phyloP scores from a whole-genome alignment of 2,113 vertebrate species.

The Notiomystis cincta region DNA sequence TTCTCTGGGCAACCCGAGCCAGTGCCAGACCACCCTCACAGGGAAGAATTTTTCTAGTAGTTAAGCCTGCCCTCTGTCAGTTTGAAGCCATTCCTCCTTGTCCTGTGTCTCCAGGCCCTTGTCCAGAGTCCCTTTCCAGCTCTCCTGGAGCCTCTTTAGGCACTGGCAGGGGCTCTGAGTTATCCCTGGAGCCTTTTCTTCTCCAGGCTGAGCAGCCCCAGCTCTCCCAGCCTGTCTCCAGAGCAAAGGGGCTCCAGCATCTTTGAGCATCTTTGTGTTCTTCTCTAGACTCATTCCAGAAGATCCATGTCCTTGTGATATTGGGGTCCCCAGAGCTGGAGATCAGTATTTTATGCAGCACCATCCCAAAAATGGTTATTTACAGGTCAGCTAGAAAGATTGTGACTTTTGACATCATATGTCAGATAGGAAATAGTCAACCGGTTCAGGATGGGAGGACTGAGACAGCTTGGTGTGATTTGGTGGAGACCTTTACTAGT shows the following conservation, averaged over 20 bases:
- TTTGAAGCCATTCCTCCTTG: not conserved
- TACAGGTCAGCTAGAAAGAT: not conserved
- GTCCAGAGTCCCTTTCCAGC: not conserved
- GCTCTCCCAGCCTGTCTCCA: not conserved
- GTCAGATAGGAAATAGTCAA: not conserved
- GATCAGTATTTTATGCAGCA: not conserved
- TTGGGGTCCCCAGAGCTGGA: not conserved
- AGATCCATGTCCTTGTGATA: not conserved
- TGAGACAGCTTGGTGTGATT: not conserved
- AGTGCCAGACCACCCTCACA: not conserved
- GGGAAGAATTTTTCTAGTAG: not conserved
- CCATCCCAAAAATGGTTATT: not conserved
- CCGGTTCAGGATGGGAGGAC: not conserved
- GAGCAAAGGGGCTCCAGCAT: not conserved
- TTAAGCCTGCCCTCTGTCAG: not conserved
- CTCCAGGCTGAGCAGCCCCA: not conserved
- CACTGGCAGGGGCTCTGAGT: rapidly evolving
- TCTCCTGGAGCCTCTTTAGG: not conserved
- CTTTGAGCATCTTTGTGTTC: not conserved
- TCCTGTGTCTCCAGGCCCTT: no score
- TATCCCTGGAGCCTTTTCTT: not conserved
- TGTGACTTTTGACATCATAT: rapidly evolving
- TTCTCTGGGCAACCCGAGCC: not conserved
- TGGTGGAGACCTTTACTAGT: not conserved
- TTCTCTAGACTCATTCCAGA: not conserved